Conservation (phyloP, 2,797 vertebrate species). For the Anguilla obscura region DNA sequence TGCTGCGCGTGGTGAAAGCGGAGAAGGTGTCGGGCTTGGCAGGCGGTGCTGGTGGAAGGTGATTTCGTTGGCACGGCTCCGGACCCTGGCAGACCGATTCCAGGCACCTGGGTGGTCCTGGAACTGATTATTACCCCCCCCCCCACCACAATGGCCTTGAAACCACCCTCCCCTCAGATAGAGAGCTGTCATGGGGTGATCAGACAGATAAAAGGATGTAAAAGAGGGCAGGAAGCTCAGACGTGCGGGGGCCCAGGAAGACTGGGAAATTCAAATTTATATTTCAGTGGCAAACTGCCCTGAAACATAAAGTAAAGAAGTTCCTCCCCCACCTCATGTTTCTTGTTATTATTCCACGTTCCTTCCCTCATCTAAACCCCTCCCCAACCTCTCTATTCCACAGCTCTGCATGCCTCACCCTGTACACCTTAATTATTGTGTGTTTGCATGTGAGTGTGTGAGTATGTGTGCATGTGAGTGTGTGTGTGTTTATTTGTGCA, state of each 20-base stretch:
- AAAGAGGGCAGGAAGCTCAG: background rate
- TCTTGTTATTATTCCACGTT: background rate
- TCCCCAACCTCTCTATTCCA: background rate
- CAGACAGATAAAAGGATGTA: background rate
- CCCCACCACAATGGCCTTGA: background rate
- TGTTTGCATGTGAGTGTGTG: background rate
- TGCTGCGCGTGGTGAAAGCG: background rate
- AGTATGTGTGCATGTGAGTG: background rate
- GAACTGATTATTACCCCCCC: background rate
- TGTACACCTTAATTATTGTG: background rate
- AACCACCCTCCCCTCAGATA: background rate
- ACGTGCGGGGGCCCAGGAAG: background rate
- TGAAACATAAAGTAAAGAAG: background rate
- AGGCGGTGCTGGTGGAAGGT: background rate
- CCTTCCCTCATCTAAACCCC: background rate
- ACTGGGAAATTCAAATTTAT: background rate
- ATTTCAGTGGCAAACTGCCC: background rate
- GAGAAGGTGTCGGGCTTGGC: constrained; percentile 4
- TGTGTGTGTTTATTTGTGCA: background rate
- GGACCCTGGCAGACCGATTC: background rate
- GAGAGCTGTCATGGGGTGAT: background rate
- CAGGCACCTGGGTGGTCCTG: constrained; percentile 16
- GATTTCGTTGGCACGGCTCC: background rate
- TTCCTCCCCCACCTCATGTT: background rate
- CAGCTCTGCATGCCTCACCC: background rate